phyloP scores from a whole-genome alignment of 2,888 invertebrate species.

The Caenorhabditis imperialis region DNA sequence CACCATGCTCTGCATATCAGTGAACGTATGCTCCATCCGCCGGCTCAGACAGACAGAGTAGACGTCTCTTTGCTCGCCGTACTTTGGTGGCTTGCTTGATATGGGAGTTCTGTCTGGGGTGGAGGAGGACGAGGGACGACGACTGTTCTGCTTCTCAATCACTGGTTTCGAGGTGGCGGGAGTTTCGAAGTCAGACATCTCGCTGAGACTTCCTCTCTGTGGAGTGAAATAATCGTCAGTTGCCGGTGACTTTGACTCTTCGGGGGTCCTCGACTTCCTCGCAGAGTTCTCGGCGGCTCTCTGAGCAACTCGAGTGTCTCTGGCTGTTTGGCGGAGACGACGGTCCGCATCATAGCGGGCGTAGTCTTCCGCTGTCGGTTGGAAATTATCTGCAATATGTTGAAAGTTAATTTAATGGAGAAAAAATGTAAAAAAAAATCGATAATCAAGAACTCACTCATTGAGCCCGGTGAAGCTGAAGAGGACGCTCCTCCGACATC shows the following conservation, averaged over 20 bases:
- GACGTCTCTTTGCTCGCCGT: neutral
- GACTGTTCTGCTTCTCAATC: neutral
- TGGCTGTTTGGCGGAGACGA: conserved; percentile 13
- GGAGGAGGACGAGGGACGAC: neutral
- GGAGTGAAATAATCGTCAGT: conserved; percentile 30
- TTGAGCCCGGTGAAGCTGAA: too few relatives aligned
- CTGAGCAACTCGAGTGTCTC: conserved; percentile 25
- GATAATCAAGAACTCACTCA: too few relatives aligned
- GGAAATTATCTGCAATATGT: neutral
- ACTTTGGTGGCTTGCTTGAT: too few relatives aligned
- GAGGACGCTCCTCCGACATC: neutral
- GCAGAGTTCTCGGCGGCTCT: conserved; percentile 8
- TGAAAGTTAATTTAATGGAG: too few relatives aligned
- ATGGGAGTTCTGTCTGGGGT: conserved; percentile 4
- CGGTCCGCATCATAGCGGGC: conserved; percentile 22
- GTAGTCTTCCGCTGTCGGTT: conserved; percentile 27
- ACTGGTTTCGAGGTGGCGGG: conserved; percentile 23
- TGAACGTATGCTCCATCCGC: conserved; percentile 21
- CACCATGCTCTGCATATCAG: conserved; percentile 14
- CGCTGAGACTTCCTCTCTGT: neutral
- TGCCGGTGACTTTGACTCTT: neutral
- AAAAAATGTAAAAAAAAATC: too few relatives aligned
- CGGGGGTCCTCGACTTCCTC: conserved; percentile 20
- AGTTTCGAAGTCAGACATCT: conserved; percentile 16
- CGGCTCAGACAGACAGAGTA: conserved; percentile 17